Percentiles rank a stretch among this genome's conserved stretches.
Evolutionary conservation across 2,113 vertebrate genomes (phyloP).

Genomic region (Eolophus roseicapilla): DNA sequence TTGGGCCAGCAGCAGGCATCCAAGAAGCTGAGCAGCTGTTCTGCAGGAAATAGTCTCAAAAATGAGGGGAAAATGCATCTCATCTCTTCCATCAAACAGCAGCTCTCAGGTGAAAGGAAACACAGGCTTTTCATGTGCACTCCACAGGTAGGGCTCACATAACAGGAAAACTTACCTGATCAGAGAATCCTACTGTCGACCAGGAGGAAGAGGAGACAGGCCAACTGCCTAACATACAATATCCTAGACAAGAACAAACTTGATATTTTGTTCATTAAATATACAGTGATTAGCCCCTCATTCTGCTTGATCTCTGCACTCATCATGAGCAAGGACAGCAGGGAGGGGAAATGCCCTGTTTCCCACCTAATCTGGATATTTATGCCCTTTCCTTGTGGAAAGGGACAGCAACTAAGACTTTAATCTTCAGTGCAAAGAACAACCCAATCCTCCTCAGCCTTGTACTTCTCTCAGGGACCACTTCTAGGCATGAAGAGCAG

Average conservation of each 20-base stretch:
- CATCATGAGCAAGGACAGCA: neutral
- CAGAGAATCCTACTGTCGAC: neutral
- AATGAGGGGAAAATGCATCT: rapidly evolving
- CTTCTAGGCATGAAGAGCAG: neutral
- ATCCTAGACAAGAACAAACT: neutral
- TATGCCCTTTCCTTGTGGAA: neutral
- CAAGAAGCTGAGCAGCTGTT: neutral
- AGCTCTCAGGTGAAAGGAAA: neutral
- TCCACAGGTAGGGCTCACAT: neutral
- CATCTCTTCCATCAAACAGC: neutral
- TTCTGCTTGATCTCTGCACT: neutral
- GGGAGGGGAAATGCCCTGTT: neutral
- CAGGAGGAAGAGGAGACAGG: neutral
- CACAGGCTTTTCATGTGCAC: neutral
- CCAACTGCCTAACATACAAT: neutral
- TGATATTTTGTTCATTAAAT: slow-evolving; percentile 41
- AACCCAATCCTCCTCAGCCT: neutral
- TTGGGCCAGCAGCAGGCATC: neutral
- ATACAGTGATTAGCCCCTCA: neutral
- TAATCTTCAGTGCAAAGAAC: neutral
- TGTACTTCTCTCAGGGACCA: neutral
- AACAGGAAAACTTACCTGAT: neutral
- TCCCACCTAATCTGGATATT: neutral
- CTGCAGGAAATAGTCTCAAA: neutral
- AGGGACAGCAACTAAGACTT: neutral